These are phyloP conservation scores for Hylia prasina DNA, from an alignment of 2,113 vertebrate genomes.

Conservation along the genomic window DNA sequence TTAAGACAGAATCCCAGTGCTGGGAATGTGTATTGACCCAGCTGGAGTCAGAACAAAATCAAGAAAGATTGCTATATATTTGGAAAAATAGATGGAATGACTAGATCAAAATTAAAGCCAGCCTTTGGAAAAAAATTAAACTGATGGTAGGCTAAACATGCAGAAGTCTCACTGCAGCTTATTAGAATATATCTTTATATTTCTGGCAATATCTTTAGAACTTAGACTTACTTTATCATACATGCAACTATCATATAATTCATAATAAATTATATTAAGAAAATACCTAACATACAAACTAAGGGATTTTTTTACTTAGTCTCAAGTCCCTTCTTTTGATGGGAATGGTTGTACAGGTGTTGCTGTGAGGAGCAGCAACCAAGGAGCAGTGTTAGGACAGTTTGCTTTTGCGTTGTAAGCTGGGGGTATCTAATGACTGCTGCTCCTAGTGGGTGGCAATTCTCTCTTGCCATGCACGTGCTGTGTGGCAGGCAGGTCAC, in stretches of 20 bases:
- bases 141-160: background rate
- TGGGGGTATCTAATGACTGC: background rate
- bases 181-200: background rate
- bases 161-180: background rate
- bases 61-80: background rate
- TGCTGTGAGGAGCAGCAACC: background rate
- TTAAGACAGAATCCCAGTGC: background rate
- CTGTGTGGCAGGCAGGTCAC: background rate
- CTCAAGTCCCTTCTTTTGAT: background rate
- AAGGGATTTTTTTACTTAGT: background rate
- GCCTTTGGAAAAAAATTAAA: background rate
- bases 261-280: background rate
- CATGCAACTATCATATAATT: background rate
- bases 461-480: rapidly evolving
- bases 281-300: background rate
- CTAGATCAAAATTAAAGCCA: background rate
- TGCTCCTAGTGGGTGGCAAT: rapidly evolving
- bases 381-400: background rate
- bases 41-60: background rate
- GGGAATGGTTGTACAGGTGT: background rate
- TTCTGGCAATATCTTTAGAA: background rate
- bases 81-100: background rate
- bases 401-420: background rate
- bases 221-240: background rate
- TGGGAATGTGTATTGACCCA: background rate